Conservation (phyloP, 1,140 invertebrate species). For the Aphelenchoides besseyi region DNA sequence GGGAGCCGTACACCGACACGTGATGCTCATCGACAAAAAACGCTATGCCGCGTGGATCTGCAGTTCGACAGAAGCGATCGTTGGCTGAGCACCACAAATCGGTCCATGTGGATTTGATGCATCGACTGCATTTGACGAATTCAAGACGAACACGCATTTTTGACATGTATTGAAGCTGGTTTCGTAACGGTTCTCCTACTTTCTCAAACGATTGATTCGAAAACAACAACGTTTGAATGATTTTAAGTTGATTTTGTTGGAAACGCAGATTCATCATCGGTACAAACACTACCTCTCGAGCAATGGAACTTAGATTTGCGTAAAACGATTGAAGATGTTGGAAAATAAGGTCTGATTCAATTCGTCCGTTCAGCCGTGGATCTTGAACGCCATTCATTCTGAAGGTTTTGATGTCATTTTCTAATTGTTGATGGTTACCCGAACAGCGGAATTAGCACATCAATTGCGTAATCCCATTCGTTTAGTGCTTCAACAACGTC, state of each 20-base stretch:
- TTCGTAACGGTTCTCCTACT: background rate
- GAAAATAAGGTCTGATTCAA: background rate
- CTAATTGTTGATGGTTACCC: background rate
- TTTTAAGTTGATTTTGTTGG: background rate
- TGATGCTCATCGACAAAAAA: slow-evolving; percentile 14
- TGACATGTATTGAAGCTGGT: background rate
- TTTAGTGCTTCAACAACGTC: background rate
- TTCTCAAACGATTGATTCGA: background rate
- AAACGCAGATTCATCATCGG: background rate
- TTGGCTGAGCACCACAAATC: background rate
- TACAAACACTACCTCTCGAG: background rate
- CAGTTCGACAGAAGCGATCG: background rate
- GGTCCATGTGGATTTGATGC: background rate
- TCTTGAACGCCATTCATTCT: background rate
- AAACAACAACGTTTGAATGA: background rate
- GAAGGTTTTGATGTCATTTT: background rate
- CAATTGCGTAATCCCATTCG: background rate
- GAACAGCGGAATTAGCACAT: background rate
- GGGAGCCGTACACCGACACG: slow-evolving; percentile 4
- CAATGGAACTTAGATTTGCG: background rate
- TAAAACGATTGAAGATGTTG: background rate
- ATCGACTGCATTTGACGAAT: background rate
- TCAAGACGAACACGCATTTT: background rate
- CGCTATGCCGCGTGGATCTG: background rate
- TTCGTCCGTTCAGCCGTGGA: background rate